phyloP scores from a whole-genome alignment of 2,113 vertebrate genomes.

The Myodes glareolus region DNA sequence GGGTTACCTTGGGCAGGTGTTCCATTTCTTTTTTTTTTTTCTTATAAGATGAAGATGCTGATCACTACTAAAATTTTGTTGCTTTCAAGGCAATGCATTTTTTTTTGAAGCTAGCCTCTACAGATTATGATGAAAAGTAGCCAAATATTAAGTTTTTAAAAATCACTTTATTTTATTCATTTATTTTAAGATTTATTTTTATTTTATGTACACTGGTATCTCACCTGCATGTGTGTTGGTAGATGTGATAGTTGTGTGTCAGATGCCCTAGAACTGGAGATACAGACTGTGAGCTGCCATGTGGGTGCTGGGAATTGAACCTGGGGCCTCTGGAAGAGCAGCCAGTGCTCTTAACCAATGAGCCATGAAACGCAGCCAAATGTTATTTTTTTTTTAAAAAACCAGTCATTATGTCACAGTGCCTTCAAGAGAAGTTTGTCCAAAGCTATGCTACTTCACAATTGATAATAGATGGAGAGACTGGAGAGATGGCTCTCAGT shows the following conservation, averaged over 20 bases:
- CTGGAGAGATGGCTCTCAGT: not conserved
- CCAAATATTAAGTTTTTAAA: not conserved
- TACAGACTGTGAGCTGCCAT: not conserved
- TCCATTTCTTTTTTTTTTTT: not conserved
- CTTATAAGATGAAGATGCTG: not conserved
- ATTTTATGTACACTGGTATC: not conserved
- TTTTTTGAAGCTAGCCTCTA: not conserved
- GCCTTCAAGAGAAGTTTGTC: not conserved
- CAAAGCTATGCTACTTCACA: not conserved
- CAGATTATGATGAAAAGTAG: not conserved
- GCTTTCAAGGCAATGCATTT: not conserved
- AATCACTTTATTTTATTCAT: not conserved
- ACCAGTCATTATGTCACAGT: not conserved
- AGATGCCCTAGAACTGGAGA: not conserved
- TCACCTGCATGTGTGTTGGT: not conserved
- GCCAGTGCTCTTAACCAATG: not conserved
- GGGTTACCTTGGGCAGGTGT: not conserved
- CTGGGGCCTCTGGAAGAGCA: not conserved
- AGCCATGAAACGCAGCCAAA: not conserved
- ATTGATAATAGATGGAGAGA: not conserved
- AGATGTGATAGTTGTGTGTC: not conserved
- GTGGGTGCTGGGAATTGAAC: not conserved
- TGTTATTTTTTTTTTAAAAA: not conserved
- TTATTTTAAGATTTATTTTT: not conserved
- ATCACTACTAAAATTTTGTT: not conserved